Conservation (phyloP, 2,797 vertebrate genomes). For the Poliocrania exsul region DNA sequence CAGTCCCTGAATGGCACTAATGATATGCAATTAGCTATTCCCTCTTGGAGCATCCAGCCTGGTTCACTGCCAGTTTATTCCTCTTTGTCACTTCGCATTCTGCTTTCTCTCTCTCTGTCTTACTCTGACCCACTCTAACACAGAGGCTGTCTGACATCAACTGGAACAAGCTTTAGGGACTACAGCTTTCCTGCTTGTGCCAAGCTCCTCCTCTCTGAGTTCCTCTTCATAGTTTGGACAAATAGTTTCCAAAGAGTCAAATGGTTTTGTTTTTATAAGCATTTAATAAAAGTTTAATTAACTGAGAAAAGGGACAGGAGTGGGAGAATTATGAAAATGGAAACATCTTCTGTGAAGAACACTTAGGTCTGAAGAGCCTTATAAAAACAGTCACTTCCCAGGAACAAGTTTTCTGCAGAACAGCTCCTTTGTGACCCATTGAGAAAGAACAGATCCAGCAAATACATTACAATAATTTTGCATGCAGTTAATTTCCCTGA, state of each 20-base stretch:
- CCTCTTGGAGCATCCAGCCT: not conserved
- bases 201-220: not conserved
- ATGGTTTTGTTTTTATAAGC: not conserved
- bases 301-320: not conserved
- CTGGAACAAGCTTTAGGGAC: not conserved
- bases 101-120: not conserved
- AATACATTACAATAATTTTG: not conserved
- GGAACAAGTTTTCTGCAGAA: not conserved
- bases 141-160: not conserved
- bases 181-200: not conserved
- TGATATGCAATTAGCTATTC: not conserved
- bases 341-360: not conserved
- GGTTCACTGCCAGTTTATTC: not conserved
- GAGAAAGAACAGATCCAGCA: not conserved
- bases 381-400: not conserved
- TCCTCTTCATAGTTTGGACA: not conserved
- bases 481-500: not conserved
- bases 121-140: not conserved
- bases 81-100: not conserved
- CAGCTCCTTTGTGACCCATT: not conserved
- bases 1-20: not conserved
- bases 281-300: slow-evolving; percentile 24
- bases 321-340: not conserved
- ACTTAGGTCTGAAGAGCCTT: not conserved
- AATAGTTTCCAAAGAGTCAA: not conserved